Conservation (phyloP, 2,797 vertebrate genomes). For the Microctenopoma steveboyesi region DNA sequence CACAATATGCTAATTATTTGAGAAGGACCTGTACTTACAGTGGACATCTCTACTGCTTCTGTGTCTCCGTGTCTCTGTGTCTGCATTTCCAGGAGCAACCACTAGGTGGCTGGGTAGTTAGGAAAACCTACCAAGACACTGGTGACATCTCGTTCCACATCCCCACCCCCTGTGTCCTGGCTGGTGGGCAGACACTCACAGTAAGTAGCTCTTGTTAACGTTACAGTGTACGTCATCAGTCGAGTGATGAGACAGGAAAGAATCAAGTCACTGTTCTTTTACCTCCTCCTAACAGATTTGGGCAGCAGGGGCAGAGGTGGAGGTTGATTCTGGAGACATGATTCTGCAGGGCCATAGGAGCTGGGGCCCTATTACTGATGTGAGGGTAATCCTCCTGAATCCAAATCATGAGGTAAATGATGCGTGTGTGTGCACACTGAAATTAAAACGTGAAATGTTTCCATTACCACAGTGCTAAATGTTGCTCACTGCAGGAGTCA, state of each 20-base stretch:
- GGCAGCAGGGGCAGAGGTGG: constrained; percentile 78
- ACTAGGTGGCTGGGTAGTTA: constrained; percentile 84
- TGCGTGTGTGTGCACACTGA: too few relatives aligned
- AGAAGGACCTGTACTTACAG: too few relatives aligned
- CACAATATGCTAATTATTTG: too few relatives aligned
- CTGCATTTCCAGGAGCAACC: constrained; percentile 81
- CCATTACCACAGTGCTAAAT: not conserved
- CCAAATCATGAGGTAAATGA: constrained; percentile 79
- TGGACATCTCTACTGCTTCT: too few relatives aligned
- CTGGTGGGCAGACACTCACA: constrained; percentile 83
- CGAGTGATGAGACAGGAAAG: too few relatives aligned
- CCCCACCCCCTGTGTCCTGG: constrained; percentile 79
- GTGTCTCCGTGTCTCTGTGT: not conserved
- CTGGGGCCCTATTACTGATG: constrained; percentile 79
- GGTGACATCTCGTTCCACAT: constrained; percentile 84
- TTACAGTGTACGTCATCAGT: too few relatives aligned
- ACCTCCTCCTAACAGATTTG: constrained; percentile 81
- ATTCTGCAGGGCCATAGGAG: constrained; percentile 82
- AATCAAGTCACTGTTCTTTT: not conserved
- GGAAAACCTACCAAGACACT: constrained; percentile 65
- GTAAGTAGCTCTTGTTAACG: constrained; percentile 70
- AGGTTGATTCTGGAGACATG: constrained; percentile 77
- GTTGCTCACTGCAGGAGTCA: not conserved
- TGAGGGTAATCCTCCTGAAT: constrained; percentile 82
- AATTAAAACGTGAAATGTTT: too few relatives aligned